Percentiles rank a stretch among this genome's conserved stretches.
These are phyloP conservation scores for Chascanopsetta lugubris DNA, from an alignment of 2,113 vertebrate species.

Conservation along the genomic window DNA sequence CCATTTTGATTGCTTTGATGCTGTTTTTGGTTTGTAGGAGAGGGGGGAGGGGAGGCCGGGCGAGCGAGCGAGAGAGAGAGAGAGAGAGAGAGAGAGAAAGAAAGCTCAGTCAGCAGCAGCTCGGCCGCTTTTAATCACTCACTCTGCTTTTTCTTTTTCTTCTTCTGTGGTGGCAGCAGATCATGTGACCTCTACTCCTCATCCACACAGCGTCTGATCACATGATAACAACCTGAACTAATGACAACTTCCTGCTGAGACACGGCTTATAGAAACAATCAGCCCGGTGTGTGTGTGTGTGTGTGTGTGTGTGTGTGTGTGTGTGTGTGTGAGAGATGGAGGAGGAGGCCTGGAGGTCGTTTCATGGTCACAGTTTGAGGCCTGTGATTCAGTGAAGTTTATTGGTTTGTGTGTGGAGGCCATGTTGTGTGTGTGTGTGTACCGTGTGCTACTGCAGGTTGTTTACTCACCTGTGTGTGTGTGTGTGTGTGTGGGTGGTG, in stretches of 20 bases:
- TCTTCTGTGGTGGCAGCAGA: slow-evolving; percentile 17
- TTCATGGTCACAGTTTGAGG: slow-evolving; percentile 50
- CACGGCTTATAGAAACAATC: neutral
- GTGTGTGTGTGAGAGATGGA: too few relatives aligned
- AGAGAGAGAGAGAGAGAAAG: slow-evolving; percentile 39
- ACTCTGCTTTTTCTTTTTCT: neutral
- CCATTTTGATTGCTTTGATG: slow-evolving; percentile 99
- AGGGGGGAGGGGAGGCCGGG: slow-evolving; percentile 81
- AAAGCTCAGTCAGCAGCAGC: slow-evolving; percentile 86
- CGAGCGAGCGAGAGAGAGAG: slow-evolving; percentile 26
- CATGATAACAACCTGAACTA: neutral
- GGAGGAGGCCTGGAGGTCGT: slow-evolving; percentile 44
- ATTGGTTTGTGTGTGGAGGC: neutral
- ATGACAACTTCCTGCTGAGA: too few relatives aligned
- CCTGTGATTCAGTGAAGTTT: neutral
- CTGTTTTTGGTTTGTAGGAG: slow-evolving; percentile 93
- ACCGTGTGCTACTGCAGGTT: too few relatives aligned
- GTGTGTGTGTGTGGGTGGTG: too few relatives aligned
- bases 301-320: too few relatives aligned
- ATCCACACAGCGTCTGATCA: neutral
- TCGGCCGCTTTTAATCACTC: slow-evolving; percentile 85
- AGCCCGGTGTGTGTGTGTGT: too few relatives aligned
- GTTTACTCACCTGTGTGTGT: too few relatives aligned
- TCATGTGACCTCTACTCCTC: slow-evolving; percentile 59
- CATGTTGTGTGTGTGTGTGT: too few relatives aligned